Evolutionary conservation across 2,797 vertebrate species (phyloP).

Genomic region (Brachyalestes nurse): DNA sequence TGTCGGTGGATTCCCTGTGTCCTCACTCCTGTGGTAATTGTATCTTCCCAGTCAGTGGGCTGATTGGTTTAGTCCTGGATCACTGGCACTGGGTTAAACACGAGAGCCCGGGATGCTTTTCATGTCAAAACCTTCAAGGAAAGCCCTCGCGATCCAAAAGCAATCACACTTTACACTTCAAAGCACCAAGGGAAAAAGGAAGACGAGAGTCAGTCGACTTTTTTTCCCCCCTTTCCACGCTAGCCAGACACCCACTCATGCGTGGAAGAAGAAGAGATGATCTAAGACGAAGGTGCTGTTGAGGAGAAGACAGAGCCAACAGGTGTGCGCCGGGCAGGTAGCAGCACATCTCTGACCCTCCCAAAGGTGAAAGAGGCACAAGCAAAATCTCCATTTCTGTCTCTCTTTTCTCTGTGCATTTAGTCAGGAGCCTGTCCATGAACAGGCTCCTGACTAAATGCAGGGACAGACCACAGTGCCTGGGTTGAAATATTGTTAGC

Average conservation of each 20-base stretch:
- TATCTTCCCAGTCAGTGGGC: slow-evolving; percentile 76
- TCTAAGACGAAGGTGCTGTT: slow-evolving; percentile 80
- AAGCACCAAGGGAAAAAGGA: slow-evolving; percentile 74
- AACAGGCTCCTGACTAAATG: too few species aligned
- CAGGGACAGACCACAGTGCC: neutral
- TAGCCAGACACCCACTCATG: slow-evolving; percentile 79
- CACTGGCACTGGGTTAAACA: slow-evolving; percentile 80
- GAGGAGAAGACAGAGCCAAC: slow-evolving; percentile 80
- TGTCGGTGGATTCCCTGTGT: slow-evolving; percentile 61
- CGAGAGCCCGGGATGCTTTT: slow-evolving; percentile 81
- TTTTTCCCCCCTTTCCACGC: slow-evolving; percentile 66
- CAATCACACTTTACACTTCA: slow-evolving; percentile 89
- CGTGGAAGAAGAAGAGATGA: slow-evolving; percentile 84
- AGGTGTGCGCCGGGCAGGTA: slow-evolving; percentile 85
- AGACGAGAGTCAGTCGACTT: slow-evolving; percentile 75
- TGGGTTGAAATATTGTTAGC: too few species aligned
- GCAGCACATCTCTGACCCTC: slow-evolving; percentile 74
- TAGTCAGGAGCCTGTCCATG: neutral
- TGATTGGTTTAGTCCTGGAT: slow-evolving; percentile 87
- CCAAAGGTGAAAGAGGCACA: slow-evolving; percentile 59
- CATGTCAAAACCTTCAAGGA: slow-evolving; percentile 84
- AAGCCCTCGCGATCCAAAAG: slow-evolving; percentile 78
- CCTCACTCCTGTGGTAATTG: slow-evolving; percentile 77
- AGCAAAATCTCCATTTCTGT: slow-evolving; percentile 27
- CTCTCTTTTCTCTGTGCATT: neutral